Conservation (phyloP, 2,888 invertebrate genomes). For the Tachystola acroxantha region DNA sequence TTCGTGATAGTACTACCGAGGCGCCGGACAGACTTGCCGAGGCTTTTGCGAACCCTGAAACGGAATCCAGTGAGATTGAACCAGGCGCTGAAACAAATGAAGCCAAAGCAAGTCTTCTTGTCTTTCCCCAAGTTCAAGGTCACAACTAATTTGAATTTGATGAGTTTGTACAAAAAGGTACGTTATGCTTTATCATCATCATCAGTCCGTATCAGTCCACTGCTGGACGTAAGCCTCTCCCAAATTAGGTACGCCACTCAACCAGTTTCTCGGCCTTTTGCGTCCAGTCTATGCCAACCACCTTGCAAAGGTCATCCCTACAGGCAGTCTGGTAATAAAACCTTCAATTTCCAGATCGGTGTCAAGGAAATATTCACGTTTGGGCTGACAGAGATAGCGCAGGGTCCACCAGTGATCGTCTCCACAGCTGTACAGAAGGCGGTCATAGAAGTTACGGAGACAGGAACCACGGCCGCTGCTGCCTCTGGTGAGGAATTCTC, state of each 20-base stretch:
- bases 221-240: too few species aligned
- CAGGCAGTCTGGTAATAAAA: too few species aligned
- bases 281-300: too few species aligned
- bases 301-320: too few species aligned
- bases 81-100: too few species aligned
- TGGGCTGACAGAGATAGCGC: slow-evolving; percentile 4
- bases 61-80: too few species aligned
- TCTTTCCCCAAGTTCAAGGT: slow-evolving; percentile 31
- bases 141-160: slow-evolving; percentile 26
- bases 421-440: slow-evolving; percentile 85
- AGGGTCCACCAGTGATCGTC: slow-evolving; percentile 40
- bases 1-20: neutral
- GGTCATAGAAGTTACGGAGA: slow-evolving; percentile 86
- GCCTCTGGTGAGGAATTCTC: slow-evolving; percentile 83
- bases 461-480: slow-evolving; percentile 88
- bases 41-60: too few species aligned
- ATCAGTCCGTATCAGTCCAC: too few species aligned
- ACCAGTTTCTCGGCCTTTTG: too few species aligned
- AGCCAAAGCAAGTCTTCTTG: too few species aligned
- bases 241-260: too few species aligned
- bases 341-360: slow-evolving; percentile 13
- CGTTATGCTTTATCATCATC: too few species aligned
- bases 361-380: slow-evolving; percentile 8
- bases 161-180: slow-evolving; percentile 31
- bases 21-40: neutral